These are phyloP conservation scores for Holothuria leucospilota DNA, from an alignment of 53 echinoderm and acorn worm species.

Conservation along the genomic window DNA sequence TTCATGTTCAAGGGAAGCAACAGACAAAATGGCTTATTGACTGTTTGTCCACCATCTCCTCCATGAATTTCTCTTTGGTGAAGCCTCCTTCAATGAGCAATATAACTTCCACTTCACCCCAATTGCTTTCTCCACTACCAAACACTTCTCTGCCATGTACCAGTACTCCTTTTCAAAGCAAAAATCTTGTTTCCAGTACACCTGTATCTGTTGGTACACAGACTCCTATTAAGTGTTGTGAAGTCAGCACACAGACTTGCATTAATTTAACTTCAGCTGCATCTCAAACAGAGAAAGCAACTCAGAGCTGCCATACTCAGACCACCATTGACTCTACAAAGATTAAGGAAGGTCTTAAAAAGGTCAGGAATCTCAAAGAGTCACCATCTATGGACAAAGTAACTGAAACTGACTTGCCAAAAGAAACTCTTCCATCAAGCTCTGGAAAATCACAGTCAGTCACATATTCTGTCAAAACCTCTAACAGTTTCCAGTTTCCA, in stretches of 20 bases:
- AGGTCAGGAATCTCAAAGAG: too few species aligned
- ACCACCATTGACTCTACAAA: too few species aligned
- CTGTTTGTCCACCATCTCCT: neutral
- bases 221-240: neutral
- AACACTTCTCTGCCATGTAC: neutral
- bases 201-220: neutral
- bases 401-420: too few species aligned
- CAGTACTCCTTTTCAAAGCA: neutral
- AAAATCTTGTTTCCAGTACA: neutral
- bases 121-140: slow-evolving; percentile 10
- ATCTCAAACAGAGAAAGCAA: neutral
- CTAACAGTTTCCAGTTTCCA: neutral
- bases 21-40: slow-evolving; percentile 1
- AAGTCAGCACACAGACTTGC: neutral
- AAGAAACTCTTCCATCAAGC: neutral
- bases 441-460: neutral
- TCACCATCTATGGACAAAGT: too few species aligned
- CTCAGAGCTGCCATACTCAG: neutral
- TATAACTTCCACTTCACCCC: neutral
- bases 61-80: slow-evolving; percentile 1
- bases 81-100: neutral
- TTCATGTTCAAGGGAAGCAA: slow-evolving; percentile 7
- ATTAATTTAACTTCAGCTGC: neutral
- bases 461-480: neutral
- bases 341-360: too few species aligned